Evolutionary conservation across 1,140 invertebrate genomes (phyloP), one percentile per base, ranked within the genome.

Genomic region (Epicauta chinensis): DNA sequence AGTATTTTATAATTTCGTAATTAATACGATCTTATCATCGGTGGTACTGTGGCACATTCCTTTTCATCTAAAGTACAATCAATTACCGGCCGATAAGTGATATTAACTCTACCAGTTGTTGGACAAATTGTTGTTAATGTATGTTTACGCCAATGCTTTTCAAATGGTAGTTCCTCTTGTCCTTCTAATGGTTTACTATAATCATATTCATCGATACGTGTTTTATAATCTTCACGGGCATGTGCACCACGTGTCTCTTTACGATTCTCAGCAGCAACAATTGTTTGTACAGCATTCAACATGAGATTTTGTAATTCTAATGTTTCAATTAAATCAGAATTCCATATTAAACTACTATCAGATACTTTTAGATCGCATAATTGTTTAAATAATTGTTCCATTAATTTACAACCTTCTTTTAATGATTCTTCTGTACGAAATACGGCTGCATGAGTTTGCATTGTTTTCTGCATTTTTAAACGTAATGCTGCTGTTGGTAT

Each of bases 191-290:
- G 88, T 69, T 70, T 70, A 30, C 56, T 65, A 51, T 67, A 70
- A 40, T 70, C 68, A 32, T 59, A 69, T 73, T 99, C 97, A 73
- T 99, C 97, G 30, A 91, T 70, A 40, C 97, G 75, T 3, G 78
- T 78, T 68, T 91, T 91, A 70, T 87, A 98, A 74, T 98, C 96
- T 74, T 98, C 96, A 15, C 97, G 77, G 1, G 95, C 93, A 75
- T 99, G 97, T 23, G 97, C 97, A 17, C 97, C 97, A 42, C 97
- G 81, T n/a, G 91, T 95, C 77, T 99, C 97, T 71, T 97, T 97
- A 29, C 97, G 77, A 37, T 91, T 92, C 70, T 96, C 91, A 11
- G 97, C 97, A 0, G 79, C 80, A 44, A 86, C 79, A 63, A 98
- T 93, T 2, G 95, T 96, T 73, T 95, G 91, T 58, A 91, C 75